phyloP scores from a whole-genome alignment of 2,888 invertebrate species.

The Taphrorychus bicolor region DNA sequence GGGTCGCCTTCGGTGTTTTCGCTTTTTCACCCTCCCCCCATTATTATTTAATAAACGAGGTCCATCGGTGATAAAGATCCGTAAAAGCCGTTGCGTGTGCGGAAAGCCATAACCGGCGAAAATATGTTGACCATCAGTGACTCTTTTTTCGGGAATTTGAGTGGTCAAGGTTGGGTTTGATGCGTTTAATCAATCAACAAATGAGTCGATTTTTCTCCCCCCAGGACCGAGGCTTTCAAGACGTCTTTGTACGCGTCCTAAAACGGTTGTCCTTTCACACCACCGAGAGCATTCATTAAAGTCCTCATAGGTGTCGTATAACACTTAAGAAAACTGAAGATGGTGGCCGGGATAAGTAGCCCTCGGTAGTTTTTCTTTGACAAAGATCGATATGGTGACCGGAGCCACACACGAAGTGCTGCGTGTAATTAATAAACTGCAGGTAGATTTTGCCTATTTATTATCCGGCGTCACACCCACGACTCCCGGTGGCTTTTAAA shows the following conservation, averaged over 20 bases:
- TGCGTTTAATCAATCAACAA: no score
- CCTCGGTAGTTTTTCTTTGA: constrained; percentile 38
- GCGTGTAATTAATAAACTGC: constrained; percentile 36
- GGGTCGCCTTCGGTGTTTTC: not conserved
- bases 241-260: constrained; percentile 14
- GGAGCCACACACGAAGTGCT: constrained; percentile 34
- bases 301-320: constrained; percentile 35
- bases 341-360: constrained; percentile 31
- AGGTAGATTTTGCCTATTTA: constrained; percentile 37
- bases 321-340: constrained; percentile 29
- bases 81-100: constrained; percentile 17
- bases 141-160: not conserved
- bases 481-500: not conserved
- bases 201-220: no score
- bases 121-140: not conserved
- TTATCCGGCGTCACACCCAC: constrained; percentile 27
- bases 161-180: no score
- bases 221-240: constrained; percentile 9
- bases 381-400: constrained; percentile 35
- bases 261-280: constrained; percentile 24
- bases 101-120: constrained; percentile 6
- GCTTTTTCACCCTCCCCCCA: constrained; percentile 14
- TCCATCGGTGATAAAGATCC: constrained; percentile 20
- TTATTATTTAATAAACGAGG: constrained; percentile 23
- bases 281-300: constrained; percentile 19